phyloP scores from a whole-genome alignment of 2,888 invertebrate genomes.

The Pardosa pseudoannulata region DNA sequence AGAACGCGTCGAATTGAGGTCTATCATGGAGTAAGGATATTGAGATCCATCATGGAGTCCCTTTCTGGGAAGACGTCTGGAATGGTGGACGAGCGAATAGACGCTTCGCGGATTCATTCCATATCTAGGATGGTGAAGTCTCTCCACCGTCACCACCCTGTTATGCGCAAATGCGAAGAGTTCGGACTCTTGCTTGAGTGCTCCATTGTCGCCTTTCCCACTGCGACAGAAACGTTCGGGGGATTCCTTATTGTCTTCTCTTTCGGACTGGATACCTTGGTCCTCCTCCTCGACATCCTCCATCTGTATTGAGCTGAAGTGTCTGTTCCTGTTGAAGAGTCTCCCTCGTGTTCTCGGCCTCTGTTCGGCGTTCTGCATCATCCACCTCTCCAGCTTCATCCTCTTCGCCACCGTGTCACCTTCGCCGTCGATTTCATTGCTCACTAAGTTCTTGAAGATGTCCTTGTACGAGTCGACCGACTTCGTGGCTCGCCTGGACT shows the following conservation, averaged over 20 bases:
- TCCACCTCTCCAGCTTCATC: conserved; percentile 52
- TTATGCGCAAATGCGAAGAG: background rate
- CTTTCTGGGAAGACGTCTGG: background rate
- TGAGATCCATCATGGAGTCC: no score
- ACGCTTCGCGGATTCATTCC: background rate
- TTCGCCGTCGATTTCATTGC: conserved; percentile 14
- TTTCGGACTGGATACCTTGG: background rate
- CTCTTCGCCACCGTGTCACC: conserved; percentile 31
- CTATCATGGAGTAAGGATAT: background rate
- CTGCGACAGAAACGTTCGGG: background rate
- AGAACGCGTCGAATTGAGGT: background rate
- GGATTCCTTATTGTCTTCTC: no score
- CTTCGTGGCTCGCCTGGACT: background rate
- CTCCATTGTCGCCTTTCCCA: background rate
- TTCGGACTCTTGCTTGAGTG: background rate
- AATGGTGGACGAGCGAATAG: background rate
- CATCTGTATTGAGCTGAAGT: background rate
- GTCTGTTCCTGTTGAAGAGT: background rate
- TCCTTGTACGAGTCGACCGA: background rate
- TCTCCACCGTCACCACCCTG: background rate
- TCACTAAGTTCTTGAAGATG: conserved; percentile 1
- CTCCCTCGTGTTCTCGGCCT: background rate
- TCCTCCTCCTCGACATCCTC: background rate
- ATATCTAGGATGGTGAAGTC: background rate
- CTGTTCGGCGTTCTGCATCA: background rate